Conservation (phyloP, 2,113 vertebrate species). For the Choloepus hoffmanni region DNA sequence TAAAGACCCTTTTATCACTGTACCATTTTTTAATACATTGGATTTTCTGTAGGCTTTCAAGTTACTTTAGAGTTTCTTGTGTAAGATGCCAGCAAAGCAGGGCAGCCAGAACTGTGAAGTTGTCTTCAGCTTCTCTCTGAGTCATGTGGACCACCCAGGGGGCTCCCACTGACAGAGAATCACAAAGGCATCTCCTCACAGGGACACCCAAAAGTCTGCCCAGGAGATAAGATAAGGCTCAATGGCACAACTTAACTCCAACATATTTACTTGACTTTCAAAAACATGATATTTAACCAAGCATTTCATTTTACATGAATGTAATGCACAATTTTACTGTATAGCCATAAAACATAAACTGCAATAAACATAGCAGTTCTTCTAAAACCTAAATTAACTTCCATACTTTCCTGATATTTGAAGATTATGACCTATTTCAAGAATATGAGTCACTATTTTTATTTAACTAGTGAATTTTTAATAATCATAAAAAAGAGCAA, state of each 20-base stretch:
- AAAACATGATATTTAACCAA: background rate
- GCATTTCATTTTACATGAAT: constrained; percentile 39
- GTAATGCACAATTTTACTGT: background rate
- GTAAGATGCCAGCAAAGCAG: background rate
- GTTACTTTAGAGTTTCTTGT: background rate
- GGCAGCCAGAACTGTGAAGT: background rate
- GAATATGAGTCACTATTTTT: background rate
- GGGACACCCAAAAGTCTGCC: background rate
- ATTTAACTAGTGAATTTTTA: background rate
- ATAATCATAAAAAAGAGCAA: background rate
- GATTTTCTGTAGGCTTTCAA: background rate
- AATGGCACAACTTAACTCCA: background rate
- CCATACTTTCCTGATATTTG: background rate
- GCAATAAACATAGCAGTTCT: background rate
- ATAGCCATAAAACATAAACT: background rate
- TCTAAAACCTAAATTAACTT: constrained; percentile 48
- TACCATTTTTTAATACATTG: background rate
- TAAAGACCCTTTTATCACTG: background rate
- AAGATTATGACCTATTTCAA: background rate
- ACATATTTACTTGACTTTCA: constrained; percentile 31
- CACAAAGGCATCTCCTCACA: background rate
- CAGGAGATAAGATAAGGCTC: background rate
- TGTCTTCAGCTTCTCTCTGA: background rate
- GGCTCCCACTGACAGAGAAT: background rate
- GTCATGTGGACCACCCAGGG: background rate